Evolutionary conservation across 2,888 invertebrate genomes (phyloP), one percentile per base, ranked within the genome.

Genomic region (Conistra vaccinii): DNA sequence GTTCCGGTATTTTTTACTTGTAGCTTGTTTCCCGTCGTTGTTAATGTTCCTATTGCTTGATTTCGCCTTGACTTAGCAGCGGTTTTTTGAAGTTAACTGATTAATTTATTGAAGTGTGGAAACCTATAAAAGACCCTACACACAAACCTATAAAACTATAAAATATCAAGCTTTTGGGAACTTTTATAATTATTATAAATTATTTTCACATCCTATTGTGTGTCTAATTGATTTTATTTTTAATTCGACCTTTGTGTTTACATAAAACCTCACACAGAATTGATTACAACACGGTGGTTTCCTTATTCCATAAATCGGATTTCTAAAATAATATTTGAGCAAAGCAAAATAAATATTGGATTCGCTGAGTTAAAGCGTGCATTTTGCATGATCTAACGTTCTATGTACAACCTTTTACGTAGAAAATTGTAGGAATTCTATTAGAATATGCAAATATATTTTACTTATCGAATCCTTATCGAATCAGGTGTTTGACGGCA

Each of bases 331-430:
- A 78, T 57, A 79, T 78, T 68, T 48, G 55, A 51, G 26, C 58
- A 84, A 53, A 72, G 62, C 53, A 55, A 58, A 72, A 80, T 63
- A 71, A 67, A 80, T 80, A 63, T 80, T 67, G 26, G 62, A 55
- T 62, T 53, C 35, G 20, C 51, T 1, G 23, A 57, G 60, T 57
- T 58, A 58, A 78, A 79, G 32, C 67, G 20, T 84, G 48, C 73
- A 84, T 68, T 68, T 63, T 84, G 53, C 60, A 60, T 73, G 72
- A 67, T 45, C 39, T 55, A 53, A 48, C 53, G n/a, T 78, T 39
- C 17, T 23, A 48, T 48, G 48, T 48, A 26, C 17, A 45, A 69
- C 12, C 23, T 69, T 65, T 42, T n/a, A 62, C 29, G 23, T 62
- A 32, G 45, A 58, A 80, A 58, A 58, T 39, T 53, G 5, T 42